Base-by-base conservation (phyloP, 2,113 vertebrate species). In the Lasiurus borealis region DNA sequence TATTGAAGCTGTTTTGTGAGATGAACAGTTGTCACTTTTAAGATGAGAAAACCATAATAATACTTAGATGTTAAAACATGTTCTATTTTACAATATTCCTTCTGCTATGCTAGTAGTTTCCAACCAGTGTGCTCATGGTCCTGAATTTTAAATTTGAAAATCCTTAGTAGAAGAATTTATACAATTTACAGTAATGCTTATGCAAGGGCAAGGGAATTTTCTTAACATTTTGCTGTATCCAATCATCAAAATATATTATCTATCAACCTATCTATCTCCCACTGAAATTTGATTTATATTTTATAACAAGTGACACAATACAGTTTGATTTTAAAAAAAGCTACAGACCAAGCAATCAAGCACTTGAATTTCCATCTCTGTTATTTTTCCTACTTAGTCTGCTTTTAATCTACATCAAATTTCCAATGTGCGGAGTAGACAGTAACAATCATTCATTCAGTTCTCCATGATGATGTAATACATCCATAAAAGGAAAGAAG, bases 271-370 rank as follows among this genome's bases (percentile, higher is more conserved):
- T 76, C 9, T 91, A 78, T 71, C 6, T 84, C 62, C 48, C 16
- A 62, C 6, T 86, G 10, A 82, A 9, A 85, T 82, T 73, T 82
- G 31, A 64, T 69, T 85, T 85, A 82, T 93, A 85, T 68, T 91
- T 59, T 77, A 73, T 86, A n/a, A 85, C 34, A 94, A 85, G 40
- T 40, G 7, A 68, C 18, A 23, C 15, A 68, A 82, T 52, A 0
- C 25, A 68, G 15, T 91, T 91, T 75, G 34, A 31, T 73, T 76
- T 59, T 59, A 21, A 23, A 19, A 77, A 62, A 88, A 94, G 23
- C 46, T 91, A 85, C 4, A 69, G 68, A 85, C 5, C 4, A 46
- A 81, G n/a, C 8, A 23, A 72, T 23, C 27, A 77, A 88, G 12
- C 19, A 16, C 18, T 82, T 66, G 25, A 64, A 91, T 62, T 91